Base-by-base conservation (phyloP, 2,113 vertebrate species). In the Leptodactylus fuscus region DNA sequence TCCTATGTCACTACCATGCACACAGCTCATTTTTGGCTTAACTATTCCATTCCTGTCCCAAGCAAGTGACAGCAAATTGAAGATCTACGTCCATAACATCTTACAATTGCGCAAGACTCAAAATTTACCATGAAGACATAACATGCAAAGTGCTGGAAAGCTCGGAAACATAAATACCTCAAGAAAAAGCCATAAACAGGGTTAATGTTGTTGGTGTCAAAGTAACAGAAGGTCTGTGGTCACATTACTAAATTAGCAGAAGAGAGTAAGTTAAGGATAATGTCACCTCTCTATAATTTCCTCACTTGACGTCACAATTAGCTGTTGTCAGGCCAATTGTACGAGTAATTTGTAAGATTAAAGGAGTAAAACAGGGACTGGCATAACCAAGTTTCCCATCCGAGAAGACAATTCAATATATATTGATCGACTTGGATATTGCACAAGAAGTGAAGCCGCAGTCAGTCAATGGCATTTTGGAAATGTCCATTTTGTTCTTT, bases 401-500 rank as follows among this genome's bases (percentile, higher is more conserved):
- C 92, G 89, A 92, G 93, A 93, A 93, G 92, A 93, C 94, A 93
- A 89, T 93, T 92, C 91, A 91, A 89, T 94, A 93, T 92, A 87
- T 88, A 91, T 90, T 93, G 92, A 94, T 93, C 92, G 91, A 93
- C 89, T 89, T 91, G 92, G 93, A 93, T 93, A 93, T 94, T 94
- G 92, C 91, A 90, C 92, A 90, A 82, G 70, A 78, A 88, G 89
- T 89, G 87, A 92, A 93, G 91, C 88, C 87, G 89, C 90, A 93
- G 91, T 91, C 93, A 93, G 91, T 87, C 91, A 86, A 88, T 78
- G 90, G 87, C 69, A 90, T 87, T 82, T 89, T 88, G 80, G 77
- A 90, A 51, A 51, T 29, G 6, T 29, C 15, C 46, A 51, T 55
- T 32, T 53, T 32, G 12, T 9, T 55, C 27, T 12, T 38, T 20